phyloP scores from a whole-genome alignment of 2,797 vertebrate genomes.

The Typhlichthys eigenmanni region DNA sequence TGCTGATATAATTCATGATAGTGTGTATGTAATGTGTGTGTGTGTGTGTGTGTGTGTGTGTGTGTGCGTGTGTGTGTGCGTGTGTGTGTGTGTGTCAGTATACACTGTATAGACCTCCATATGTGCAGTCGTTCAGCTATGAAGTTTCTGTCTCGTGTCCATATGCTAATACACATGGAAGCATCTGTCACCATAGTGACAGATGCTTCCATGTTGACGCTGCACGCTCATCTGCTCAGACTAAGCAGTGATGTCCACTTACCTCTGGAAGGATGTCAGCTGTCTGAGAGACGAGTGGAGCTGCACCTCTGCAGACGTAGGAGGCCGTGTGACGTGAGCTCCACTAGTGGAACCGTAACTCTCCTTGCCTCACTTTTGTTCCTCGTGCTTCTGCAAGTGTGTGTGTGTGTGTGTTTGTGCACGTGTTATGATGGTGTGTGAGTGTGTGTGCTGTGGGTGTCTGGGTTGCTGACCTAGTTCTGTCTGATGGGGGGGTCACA shows the following conservation, averaged over 20 bases:
- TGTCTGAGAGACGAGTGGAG: slow-evolving; percentile 3
- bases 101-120: too few relatives aligned
- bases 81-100: too few relatives aligned
- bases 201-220: neutral
- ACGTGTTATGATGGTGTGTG: neutral
- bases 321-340: neutral
- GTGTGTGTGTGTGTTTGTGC: neutral
- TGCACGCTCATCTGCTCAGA: neutral
- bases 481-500: slow-evolving; percentile 40
- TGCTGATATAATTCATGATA: too few relatives aligned
- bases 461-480: slow-evolving; percentile 31
- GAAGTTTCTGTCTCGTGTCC: too few relatives aligned
- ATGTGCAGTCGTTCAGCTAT: neutral
- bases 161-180: neutral
- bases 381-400: slow-evolving; percentile 36
- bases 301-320: neutral
- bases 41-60: too few relatives aligned
- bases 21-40: too few relatives aligned
- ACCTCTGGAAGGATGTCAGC: slow-evolving; percentile 7
- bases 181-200: neutral
- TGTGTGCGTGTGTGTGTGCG: too few relatives aligned
- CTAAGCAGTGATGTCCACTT: slow-evolving; percentile 11
- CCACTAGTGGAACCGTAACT: neutral
- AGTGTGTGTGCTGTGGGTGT: slow-evolving; percentile 19
- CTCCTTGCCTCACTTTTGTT: slow-evolving; percentile 19